These are phyloP conservation scores for Notothenia coriiceps DNA, from an alignment of 2,113 vertebrate species.

Conservation along the genomic window DNA sequence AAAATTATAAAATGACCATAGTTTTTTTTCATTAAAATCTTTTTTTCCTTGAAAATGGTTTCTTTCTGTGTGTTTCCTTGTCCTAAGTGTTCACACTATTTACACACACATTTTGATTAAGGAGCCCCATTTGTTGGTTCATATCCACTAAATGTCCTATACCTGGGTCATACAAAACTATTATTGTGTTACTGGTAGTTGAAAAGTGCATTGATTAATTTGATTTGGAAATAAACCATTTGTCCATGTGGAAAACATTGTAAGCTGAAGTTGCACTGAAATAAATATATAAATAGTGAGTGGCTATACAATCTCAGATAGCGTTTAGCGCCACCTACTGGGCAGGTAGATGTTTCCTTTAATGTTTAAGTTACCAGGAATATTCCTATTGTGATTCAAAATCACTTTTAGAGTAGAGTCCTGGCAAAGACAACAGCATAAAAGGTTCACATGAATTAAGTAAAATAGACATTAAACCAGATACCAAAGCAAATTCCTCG, in stretches of 20 bases:
- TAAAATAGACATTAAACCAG: no score
- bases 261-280: background rate
- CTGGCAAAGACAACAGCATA: no score
- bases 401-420: no score
- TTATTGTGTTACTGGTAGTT: background rate
- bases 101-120: no score
- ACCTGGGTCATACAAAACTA: background rate
- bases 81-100: no score
- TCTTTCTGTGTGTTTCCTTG: slow-evolving; percentile 31
- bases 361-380: no score
- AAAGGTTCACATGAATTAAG: no score
- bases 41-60: slow-evolving; percentile 44
- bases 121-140: no score
- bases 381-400: no score
- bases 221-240: background rate
- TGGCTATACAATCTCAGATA: background rate
- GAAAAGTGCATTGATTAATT: background rate
- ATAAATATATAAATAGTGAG: background rate
- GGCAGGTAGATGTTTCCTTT: slow-evolving; percentile 12
- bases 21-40: slow-evolving; percentile 77
- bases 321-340: slow-evolving; percentile 9
- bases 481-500: no score
- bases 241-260: background rate
- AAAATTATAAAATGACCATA: slow-evolving; percentile 88
- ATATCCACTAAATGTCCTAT: background rate